Conservation (phyloP, 2,113 vertebrate species). For the Mus spicilegus region DNA sequence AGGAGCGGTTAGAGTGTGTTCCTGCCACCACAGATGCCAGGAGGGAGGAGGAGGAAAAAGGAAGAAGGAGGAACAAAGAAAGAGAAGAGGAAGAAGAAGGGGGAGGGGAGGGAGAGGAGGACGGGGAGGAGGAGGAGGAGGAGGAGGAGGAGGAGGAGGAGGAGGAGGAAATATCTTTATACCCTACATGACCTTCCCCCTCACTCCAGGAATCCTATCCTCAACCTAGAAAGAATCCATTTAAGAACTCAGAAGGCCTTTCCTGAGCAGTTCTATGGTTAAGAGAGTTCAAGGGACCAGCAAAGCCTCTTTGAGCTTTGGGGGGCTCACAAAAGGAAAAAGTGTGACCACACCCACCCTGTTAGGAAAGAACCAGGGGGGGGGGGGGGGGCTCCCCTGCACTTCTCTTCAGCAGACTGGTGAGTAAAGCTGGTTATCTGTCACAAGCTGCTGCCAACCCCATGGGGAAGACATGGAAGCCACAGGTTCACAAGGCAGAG, state of each 20-base stretch:
- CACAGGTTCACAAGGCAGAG: neutral
- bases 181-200: neutral
- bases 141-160: no score
- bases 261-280: neutral
- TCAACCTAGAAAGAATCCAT: neutral
- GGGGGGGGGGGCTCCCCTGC: neutral
- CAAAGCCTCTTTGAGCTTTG: neutral
- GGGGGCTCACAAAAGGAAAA: neutral
- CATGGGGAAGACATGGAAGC: neutral
- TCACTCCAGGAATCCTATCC: neutral
- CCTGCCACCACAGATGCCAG: neutral
- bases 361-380: no score
- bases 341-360: neutral
- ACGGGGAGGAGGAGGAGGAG: no score
- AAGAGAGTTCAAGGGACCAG: neutral
- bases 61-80: neutral
- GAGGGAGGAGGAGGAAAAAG: neutral
- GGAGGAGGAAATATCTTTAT: neutral
- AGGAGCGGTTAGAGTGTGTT: no score
- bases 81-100: no score
- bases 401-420: neutral
- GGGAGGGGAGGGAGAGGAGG: no score
- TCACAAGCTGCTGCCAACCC: neutral
- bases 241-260: neutral
- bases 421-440: neutral